A percentile compares a stretch with the other conserved stretches of the same genome.
phyloP scores from a whole-genome alignment of 92 coral and sea anemone genomes.

The Isaurus tuberculatus region DNA sequence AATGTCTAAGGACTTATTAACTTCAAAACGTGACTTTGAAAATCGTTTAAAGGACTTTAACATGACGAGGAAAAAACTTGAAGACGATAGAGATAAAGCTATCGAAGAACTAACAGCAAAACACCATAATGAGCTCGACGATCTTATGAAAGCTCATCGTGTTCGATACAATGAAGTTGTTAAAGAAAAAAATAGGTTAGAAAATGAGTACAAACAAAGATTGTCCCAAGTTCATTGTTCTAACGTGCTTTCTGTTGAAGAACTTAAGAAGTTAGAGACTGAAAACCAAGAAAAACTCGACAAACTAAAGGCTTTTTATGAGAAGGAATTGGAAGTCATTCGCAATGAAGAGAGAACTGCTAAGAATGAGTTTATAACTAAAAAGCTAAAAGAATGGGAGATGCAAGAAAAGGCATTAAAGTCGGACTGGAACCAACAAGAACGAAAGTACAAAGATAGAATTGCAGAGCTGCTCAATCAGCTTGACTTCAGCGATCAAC shows the following conservation, averaged over 20 bases:
- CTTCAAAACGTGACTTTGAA: slow-evolving; percentile 86
- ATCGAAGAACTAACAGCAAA: slow-evolving; percentile 73
- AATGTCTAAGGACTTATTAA: slow-evolving; percentile 81
- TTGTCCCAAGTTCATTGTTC: slow-evolving; percentile 69
- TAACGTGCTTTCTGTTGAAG: slow-evolving; percentile 71
- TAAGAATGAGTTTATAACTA: slow-evolving; percentile 49
- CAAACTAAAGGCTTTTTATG: slow-evolving; percentile 86
- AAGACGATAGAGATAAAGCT: slow-evolving; percentile 87
- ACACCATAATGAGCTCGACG: slow-evolving; percentile 94
- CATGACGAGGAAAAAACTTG: slow-evolving; percentile 73
- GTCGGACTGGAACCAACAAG: slow-evolving; percentile 86
- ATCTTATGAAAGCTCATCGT: slow-evolving; percentile 97
- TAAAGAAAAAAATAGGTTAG: slow-evolving; percentile 85
- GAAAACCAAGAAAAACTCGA: slow-evolving; percentile 87
- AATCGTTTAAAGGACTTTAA: slow-evolving; percentile 88
- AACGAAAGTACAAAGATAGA: slow-evolving; percentile 92
- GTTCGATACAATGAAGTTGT: slow-evolving; percentile 93
- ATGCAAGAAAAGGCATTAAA: slow-evolving; percentile 73
- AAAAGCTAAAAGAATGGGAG: slow-evolving; percentile 68
- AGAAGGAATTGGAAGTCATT: slow-evolving; percentile 86
- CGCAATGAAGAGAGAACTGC: slow-evolving; percentile 69
- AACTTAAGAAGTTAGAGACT: slow-evolving; percentile 75
- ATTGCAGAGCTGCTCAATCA: slow-evolving; percentile 86
- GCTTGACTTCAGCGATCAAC: slow-evolving; percentile 74
- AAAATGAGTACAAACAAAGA: slow-evolving; percentile 72